A percentile compares a stretch with the other conserved stretches of the same genome.
Conservation (phyloP, 2,113 vertebrate species). For the Machaerirhynchus nigripectus region DNA sequence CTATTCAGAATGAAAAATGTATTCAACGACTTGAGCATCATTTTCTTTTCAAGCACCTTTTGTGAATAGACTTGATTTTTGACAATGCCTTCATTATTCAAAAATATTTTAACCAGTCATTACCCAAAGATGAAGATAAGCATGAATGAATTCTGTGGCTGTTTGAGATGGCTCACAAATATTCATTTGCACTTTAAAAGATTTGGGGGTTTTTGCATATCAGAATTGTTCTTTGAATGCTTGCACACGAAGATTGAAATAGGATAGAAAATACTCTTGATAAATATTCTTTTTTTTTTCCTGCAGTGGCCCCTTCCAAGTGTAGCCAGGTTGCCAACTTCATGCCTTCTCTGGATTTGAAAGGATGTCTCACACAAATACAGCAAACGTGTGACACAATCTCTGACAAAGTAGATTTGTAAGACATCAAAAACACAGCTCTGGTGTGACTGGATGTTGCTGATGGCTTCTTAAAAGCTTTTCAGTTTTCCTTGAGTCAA, state of each 20-base stretch:
- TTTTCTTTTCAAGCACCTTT: not conserved
- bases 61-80: slow-evolving; percentile 59
- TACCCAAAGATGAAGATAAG: not conserved
- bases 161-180: not conserved
- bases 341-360: not conserved
- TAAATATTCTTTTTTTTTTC: not conserved
- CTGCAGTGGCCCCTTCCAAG: not conserved
- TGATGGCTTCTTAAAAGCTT: not conserved
- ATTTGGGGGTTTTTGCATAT: not conserved
- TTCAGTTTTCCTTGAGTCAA: not conserved
- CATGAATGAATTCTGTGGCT: not conserved
- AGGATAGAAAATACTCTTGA: not conserved
- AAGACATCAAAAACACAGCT: not conserved
- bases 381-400: not conserved
- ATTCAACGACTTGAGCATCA: not conserved
- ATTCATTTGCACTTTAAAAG: slow-evolving; percentile 25
- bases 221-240: not conserved
- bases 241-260: not conserved
- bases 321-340: not conserved
- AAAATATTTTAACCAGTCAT: slow-evolving; percentile 35
- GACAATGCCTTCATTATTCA: slow-evolving; percentile 29
- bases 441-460: not conserved
- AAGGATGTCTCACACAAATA: not conserved
- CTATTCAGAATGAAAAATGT: not conserved
- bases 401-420: not conserved